These are phyloP conservation scores for Nemoura dubitans DNA, from an alignment of 2,888 invertebrate genomes.

Conservation along the genomic window DNA sequence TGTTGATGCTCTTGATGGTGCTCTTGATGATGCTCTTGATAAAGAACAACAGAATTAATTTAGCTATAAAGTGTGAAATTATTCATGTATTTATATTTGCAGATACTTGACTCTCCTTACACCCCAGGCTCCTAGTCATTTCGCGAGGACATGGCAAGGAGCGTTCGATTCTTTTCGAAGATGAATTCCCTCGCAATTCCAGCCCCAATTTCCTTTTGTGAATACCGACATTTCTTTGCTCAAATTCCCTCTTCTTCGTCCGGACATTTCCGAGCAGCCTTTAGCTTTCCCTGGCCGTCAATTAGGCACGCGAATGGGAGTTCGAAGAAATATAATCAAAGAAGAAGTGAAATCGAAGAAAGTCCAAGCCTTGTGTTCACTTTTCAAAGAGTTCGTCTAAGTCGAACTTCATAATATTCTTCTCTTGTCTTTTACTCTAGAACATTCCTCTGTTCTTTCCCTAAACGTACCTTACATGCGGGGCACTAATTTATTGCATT, in stretches of 20 bases:
- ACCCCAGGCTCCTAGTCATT: too few species aligned
- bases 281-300: conserved; percentile 42
- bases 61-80: too few species aligned
- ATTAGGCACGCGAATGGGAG: conserved; percentile 44
- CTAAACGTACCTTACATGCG: neutral
- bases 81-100: too few species aligned
- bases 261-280: conserved; percentile 33
- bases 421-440: conserved; percentile 19
- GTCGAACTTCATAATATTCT: conserved; percentile 26
- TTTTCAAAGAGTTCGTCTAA: conserved; percentile 16
- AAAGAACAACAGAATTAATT: too few species aligned
- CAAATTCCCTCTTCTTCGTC: conserved; percentile 34
- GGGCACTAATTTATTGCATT: neutral
- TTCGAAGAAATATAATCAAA: conserved; percentile 34
- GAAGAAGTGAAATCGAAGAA: conserved; percentile 38
- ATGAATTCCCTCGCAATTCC: conserved; percentile 43
- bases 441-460: neutral
- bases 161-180: too few species aligned
- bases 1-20: too few species aligned
- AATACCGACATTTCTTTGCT: conserved; percentile 18
- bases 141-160: too few species aligned
- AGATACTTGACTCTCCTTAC: too few species aligned
- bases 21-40: too few species aligned
- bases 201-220: conserved; percentile 48
- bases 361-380: conserved; percentile 23